Evolutionary conservation across 2,797 vertebrate genomes (phyloP), one percentile per base, ranked within the genome.

Genomic region (Gambelia wislizenii): DNA sequence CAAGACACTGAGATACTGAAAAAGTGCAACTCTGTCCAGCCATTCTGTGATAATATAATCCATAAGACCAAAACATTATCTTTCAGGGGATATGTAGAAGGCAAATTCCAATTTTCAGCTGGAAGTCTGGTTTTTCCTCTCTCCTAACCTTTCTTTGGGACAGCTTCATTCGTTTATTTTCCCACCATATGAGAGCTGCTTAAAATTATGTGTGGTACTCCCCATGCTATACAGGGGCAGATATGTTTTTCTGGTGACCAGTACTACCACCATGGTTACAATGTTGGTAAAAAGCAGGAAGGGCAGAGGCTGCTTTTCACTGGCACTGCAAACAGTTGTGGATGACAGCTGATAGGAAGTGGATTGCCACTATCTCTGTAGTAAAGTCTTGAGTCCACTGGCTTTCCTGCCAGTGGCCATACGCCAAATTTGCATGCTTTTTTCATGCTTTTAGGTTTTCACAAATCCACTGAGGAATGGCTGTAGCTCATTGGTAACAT

Each of bases 361-460:
- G 0, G 2, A 0, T 13, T 59, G 77, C 74, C 79, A 67, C 3
- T 79, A 33, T 2, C 78, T 25, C 61, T 3, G 5, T 4, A 10
- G 0, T 49, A 10, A 33, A 79, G 3, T 22, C 7, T 1, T 22
- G 47, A 22, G 14, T 3, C 1, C 16, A 2, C 61, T 0, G 0
- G 44, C 9, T 56, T 88, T 70, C 7, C 67, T 39, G 1, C 39
- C 69, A 67, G 81, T 6, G 27, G 84, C 0, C 1, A 1, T 0
- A 30, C 59, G 36, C 0, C n/a, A 25, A 27, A 16, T 33, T 6
- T 22, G 0, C 9, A 69, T 52, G 39, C 9, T n/a, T 2, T 22
- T 84, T 44, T 76, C 74, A 0, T 80, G 74, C 84, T 79, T 67
- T 0, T 85, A 36, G 0, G 0, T 80, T 67, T 56, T 2, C 8